A percentile compares a stretch with the other conserved stretches of the same genome.
Conservation (phyloP, 2,113 vertebrate species). For the Gyps fulvus region DNA sequence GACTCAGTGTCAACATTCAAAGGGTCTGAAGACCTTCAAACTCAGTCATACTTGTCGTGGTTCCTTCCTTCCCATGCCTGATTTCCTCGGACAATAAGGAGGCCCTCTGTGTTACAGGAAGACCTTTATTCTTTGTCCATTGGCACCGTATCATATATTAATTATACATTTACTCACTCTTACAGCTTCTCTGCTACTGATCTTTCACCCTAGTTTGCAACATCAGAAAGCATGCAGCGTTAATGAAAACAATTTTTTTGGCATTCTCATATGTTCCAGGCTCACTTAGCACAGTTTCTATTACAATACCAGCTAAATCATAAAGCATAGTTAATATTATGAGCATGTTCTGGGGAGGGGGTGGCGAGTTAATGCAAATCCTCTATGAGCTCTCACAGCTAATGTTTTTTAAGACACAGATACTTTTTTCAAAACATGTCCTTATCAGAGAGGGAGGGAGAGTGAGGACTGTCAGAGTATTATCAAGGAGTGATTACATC, state of each 20-base stretch:
- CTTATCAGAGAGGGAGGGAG: neutral
- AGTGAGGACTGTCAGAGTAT: neutral
- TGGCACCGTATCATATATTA: neutral
- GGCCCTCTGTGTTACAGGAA: neutral
- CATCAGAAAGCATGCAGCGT: neutral
- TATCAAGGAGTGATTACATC: neutral
- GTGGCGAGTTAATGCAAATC: neutral
- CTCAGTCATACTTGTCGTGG: neutral
- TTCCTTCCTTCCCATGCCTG: neutral
- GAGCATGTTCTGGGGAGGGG: neutral
- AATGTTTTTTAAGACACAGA: neutral
- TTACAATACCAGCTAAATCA: neutral
- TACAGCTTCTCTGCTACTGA: neutral
- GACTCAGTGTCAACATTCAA: neutral
- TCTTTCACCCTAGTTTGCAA: neutral
- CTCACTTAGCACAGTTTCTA: neutral
- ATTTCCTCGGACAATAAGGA: neutral
- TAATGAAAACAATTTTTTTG: neutral
- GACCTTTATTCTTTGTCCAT: neutral
- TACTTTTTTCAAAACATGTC: neutral
- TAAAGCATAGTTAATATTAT: neutral
- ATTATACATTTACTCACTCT: neutral
- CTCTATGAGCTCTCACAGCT: neutral
- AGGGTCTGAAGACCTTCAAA: neutral
- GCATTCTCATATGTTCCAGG: neutral